phyloP scores from a whole-genome alignment of 2,113 vertebrate species.

The Ranitomeya imitator region DNA sequence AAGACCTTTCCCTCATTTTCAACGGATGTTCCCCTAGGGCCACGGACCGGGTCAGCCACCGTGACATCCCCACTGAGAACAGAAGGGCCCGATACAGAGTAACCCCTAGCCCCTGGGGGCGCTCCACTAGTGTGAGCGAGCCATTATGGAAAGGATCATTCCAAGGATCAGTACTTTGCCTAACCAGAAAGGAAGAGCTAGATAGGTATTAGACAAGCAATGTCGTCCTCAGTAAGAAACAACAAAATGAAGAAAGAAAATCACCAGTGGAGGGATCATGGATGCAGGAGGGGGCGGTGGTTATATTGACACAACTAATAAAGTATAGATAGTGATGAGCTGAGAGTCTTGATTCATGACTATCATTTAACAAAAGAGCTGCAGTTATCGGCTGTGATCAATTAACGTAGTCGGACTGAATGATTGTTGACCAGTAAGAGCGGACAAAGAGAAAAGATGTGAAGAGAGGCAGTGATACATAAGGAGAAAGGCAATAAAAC shows the following conservation, averaged over 20 bases:
- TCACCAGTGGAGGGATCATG: neutral
- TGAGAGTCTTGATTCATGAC: slow-evolving; percentile 21
- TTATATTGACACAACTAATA: neutral
- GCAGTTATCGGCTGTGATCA: slow-evolving; percentile 22
- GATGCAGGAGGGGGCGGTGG: neutral
- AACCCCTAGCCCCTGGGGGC: too few relatives aligned
- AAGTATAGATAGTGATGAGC: slow-evolving; percentile 23
- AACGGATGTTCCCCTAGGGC: too few relatives aligned
- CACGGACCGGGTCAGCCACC: too few relatives aligned
- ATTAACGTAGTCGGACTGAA: neutral
- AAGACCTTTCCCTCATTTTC: too few relatives aligned
- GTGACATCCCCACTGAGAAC: too few relatives aligned
- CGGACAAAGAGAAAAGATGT: neutral
- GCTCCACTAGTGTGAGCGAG: too few relatives aligned
- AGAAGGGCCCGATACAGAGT: too few relatives aligned
- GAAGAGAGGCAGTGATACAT: neutral
- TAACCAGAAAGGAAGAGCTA: neutral
- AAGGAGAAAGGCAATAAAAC: neutral
- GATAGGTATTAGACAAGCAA: neutral
- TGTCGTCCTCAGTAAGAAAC: neutral
- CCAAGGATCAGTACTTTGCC: too few relatives aligned
- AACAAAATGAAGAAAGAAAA: neutral
- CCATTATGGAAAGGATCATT: neutral
- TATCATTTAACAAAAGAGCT: slow-evolving; percentile 24
- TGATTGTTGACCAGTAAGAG: slow-evolving; percentile 1